Conservation (phyloP, 2,888 invertebrate genomes). For the Tridacna crocea region DNA sequence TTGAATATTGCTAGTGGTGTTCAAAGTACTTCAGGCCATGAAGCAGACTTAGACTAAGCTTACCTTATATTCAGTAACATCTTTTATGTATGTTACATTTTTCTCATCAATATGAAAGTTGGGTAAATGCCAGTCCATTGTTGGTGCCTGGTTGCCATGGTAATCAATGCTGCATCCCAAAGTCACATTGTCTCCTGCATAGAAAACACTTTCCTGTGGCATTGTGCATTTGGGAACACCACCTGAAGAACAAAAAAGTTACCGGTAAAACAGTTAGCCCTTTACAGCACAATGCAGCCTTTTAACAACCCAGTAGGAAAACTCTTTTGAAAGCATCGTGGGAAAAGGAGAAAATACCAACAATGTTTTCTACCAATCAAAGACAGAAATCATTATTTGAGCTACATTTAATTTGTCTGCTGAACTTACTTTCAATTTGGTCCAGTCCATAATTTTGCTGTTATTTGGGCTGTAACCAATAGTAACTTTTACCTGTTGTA, state of each 20-base stretch:
- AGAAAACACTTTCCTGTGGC: conserved; percentile 47
- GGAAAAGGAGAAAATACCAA: conserved; percentile 1
- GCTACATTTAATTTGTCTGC: too few relatives aligned
- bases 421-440: too few relatives aligned
- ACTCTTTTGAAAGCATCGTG: background rate
- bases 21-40: too few relatives aligned
- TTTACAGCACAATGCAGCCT: too few relatives aligned
- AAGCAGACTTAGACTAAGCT: too few relatives aligned
- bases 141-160: conserved; percentile 70
- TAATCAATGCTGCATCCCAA: conserved; percentile 72
- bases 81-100: conserved; percentile 35
- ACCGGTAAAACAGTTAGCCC: too few relatives aligned
- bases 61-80: conserved; percentile 36
- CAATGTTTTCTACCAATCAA: conserved; percentile 6
- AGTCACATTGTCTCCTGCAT: conserved; percentile 65
- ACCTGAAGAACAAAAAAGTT: conserved; percentile 37
- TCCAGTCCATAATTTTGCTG: too few relatives aligned
- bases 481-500: too few relatives aligned
- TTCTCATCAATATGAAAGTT: conserved; percentile 32
- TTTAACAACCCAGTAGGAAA: too few relatives aligned
- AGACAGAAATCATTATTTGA: too few relatives aligned
- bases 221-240: conserved; percentile 47
- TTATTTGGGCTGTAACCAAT: too few relatives aligned
- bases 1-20: too few relatives aligned
- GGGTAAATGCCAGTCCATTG: conserved; percentile 66